Evolutionary conservation across 2,113 vertebrate genomes (phyloP).

Genomic region (Anas platyrhynchos): DNA sequence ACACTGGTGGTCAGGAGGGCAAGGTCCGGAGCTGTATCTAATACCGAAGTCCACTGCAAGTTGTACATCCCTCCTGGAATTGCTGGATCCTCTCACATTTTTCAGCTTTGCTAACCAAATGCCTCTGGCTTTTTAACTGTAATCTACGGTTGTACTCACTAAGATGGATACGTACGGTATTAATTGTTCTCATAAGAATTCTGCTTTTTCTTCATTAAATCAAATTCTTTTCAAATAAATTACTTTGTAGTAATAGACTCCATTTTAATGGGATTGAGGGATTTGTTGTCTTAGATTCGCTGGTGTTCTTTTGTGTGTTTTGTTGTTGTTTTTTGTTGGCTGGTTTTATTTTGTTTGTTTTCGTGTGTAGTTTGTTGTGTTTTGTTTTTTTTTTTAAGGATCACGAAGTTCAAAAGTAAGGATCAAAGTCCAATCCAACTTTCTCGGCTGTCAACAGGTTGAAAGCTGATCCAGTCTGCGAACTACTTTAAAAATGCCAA

Average conservation of each 20-base stretch:
- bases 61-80: not conserved
- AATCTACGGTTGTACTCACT: not conserved
- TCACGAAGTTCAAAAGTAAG: not conserved
- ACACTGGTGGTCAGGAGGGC: slow-evolving; percentile 8
- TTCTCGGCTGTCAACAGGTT: not conserved
- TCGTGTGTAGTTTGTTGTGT: too few species aligned
- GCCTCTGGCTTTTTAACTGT: not conserved
- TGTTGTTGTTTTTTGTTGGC: not conserved
- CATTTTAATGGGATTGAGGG: not conserved
- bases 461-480: not conserved
- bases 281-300: not conserved
- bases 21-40: slow-evolving; percentile 14
- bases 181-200: not conserved
- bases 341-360: not conserved
- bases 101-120: not conserved
- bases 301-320: not conserved
- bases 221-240: not conserved
- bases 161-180: not conserved
- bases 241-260: not conserved
- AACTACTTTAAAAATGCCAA: not conserved
- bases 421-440: not conserved
- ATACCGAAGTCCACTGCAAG: not conserved
- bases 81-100: not conserved
- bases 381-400: not conserved
- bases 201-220: not conserved